Percentiles rank a stretch among this genome's conserved stretches.
Conservation (phyloP, 1,140 invertebrate genomes). For the Holcopasites calliopsidis region DNA sequence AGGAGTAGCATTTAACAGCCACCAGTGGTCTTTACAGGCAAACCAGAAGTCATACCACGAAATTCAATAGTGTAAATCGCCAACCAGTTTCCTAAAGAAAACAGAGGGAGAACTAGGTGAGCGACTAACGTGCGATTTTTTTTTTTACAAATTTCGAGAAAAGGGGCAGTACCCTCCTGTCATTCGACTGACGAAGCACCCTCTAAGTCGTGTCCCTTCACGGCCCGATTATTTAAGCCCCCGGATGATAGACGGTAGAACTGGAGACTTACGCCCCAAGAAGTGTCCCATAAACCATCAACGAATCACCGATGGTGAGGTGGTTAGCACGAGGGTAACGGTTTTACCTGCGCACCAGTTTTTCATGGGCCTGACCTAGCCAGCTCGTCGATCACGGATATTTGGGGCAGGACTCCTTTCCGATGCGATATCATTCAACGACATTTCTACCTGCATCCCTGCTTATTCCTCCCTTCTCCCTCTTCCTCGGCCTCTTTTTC, state of each 20-base stretch:
- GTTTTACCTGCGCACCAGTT: slow-evolving; percentile 66
- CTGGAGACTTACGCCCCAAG: slow-evolving; percentile 45
- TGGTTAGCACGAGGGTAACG: slow-evolving; percentile 58
- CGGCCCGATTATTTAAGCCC: slow-evolving; percentile 20
- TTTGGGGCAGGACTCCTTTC: slow-evolving; percentile 63
- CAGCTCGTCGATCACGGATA: slow-evolving; percentile 64
- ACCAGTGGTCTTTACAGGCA: too few species aligned
- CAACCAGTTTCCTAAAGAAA: background rate
- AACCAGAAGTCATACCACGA: too few species aligned
- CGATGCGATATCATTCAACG: slow-evolving; percentile 70
- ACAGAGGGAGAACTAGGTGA: background rate
- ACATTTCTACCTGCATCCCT: slow-evolving; percentile 71
- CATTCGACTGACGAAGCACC: background rate
- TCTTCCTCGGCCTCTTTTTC: background rate
- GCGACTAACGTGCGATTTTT: background rate
- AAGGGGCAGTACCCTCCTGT: background rate
- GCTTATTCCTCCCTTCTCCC: slow-evolving; percentile 23
- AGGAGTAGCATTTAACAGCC: too few species aligned
- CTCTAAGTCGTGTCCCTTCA: slow-evolving; percentile 9
- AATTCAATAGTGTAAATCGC: background rate
- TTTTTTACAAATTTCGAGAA: background rate
- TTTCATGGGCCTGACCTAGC: slow-evolving; percentile 51
- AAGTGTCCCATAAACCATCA: slow-evolving; percentile 60
- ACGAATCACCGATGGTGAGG: slow-evolving; percentile 46
- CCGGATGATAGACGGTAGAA: slow-evolving; percentile 51